A percentile compares a stretch with the other conserved stretches of the same genome.
These are phyloP conservation scores for Catharus minimus DNA, from an alignment of 2,113 vertebrate species.

Conservation along the genomic window DNA sequence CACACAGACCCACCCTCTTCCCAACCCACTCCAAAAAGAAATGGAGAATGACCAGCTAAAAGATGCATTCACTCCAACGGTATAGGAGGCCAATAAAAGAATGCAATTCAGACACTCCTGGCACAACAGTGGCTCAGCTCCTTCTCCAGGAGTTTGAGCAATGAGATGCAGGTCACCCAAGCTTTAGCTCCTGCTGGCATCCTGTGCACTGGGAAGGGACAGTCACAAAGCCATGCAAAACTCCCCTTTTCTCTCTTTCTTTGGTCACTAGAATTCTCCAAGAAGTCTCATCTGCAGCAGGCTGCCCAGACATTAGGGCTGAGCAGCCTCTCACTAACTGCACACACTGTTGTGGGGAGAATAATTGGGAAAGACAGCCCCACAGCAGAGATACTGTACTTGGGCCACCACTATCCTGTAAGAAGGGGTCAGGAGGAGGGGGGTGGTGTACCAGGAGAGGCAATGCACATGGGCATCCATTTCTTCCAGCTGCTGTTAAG, in stretches of 20 bases:
- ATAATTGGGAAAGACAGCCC: background rate
- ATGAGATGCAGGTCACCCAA: background rate
- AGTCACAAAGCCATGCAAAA: background rate
- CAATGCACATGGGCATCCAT: background rate
- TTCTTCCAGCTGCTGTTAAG: background rate
- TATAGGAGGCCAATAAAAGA: background rate
- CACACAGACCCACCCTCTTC: background rate
- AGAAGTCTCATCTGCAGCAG: rapidly evolving
- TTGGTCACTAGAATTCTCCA: background rate
- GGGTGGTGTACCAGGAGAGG: background rate
- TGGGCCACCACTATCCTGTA: background rate
- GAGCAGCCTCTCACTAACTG: background rate
- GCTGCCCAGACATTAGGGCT: rapidly evolving
- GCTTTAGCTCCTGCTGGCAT: background rate
- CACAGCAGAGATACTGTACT: background rate
- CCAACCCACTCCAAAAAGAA: background rate
- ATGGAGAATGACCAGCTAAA: background rate
- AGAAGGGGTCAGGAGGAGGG: too few relatives aligned
- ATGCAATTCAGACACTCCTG: background rate
- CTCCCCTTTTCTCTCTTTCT: background rate
- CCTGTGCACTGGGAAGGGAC: background rate
- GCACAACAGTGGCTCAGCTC: background rate
- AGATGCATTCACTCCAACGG: background rate
- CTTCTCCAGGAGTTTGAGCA: background rate
- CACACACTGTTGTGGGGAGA: rapidly evolving